These are phyloP conservation scores for Lepidothrix coronata DNA, from an alignment of 2,113 vertebrate species.

Conservation along the genomic window DNA sequence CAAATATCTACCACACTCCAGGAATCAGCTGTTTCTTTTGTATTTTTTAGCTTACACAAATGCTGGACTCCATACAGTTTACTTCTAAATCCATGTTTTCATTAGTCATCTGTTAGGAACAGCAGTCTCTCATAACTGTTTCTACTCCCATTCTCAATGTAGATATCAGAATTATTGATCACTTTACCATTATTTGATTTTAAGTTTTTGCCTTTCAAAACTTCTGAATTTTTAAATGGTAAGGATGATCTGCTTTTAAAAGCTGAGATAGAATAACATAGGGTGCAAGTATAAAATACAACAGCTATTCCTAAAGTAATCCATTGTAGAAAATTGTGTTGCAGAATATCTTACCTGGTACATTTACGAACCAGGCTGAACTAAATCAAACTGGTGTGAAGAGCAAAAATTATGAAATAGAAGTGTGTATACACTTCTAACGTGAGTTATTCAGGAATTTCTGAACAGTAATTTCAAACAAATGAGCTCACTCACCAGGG, in stretches of 20 bases:
- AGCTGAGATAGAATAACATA: not conserved
- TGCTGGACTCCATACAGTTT: not conserved
- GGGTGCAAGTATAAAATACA: not conserved
- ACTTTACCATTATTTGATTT: not conserved
- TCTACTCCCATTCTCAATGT: not conserved
- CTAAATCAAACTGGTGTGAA: not conserved
- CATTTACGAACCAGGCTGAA: not conserved
- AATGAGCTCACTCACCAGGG: not conserved
- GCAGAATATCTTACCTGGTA: not conserved
- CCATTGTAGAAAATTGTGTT: not conserved
- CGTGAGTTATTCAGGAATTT: not conserved
- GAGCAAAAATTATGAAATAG: not conserved
- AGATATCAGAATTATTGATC: not conserved
- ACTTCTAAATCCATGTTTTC: not conserved
- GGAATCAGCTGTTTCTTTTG: not conserved
- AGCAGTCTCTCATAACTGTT: not conserved
- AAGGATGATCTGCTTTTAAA: not conserved
- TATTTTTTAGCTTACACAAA: not conserved
- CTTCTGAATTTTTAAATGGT: not conserved
- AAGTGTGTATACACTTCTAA: not conserved
- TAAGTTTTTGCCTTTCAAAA: not conserved
- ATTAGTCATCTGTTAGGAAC: not conserved
- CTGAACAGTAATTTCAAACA: not conserved
- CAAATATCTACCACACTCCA: not conserved
- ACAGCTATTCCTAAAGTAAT: not conserved